Base-by-base conservation (phyloP, 1,140 invertebrate genomes). In the Aphis craccivora region DNA sequence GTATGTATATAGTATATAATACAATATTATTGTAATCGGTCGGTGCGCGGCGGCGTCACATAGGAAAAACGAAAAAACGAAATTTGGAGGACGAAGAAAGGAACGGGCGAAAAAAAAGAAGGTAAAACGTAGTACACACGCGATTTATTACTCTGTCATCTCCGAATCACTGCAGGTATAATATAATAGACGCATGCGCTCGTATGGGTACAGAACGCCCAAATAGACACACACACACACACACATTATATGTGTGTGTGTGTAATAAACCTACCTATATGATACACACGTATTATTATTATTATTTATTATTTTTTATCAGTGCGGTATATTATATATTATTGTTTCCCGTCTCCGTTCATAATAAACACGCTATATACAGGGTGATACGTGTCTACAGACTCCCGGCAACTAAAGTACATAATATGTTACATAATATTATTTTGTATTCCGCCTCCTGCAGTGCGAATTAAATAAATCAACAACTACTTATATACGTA, bases 61-160 rank as follows among this genome's bases (percentile, higher is more conserved):
- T 20, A 89, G 55, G n/a, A 90, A 67, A 90, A 90, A 90, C 40
- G 89, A 76, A 76, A 76, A 76, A 76, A 76, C 4, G 30, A 90
- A 60, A 67, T 90, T 67, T 43, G 37, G 89, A 67, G 53, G 37
- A 90, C 89, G 89, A 25, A n/a, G 53, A 90, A 90, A 43, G 25
- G 89, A 48, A 43, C 37, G 40, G 25, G 22, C 2, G 20, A 89
- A 40, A 90, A 90, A 37, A 20, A 30, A 53, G n/a, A n/a, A 37
- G 14, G 37, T 90, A 90, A 90, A 67, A n/a, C 53, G 25, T 60
- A 30, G 87, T 60, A 90, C 3, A 67, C 37, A n/a, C 48, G 43
- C 89, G 89, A 90, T 90, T 90, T 90, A 90, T 90, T 89, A 89
- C 51, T 89, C 48, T 35, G 22, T 55, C 88, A 23, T 89, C 51